These are phyloP conservation scores for Sylvicola cinctus DNA, from an alignment of 2,888 invertebrate genomes.

Conservation along the genomic window DNA sequence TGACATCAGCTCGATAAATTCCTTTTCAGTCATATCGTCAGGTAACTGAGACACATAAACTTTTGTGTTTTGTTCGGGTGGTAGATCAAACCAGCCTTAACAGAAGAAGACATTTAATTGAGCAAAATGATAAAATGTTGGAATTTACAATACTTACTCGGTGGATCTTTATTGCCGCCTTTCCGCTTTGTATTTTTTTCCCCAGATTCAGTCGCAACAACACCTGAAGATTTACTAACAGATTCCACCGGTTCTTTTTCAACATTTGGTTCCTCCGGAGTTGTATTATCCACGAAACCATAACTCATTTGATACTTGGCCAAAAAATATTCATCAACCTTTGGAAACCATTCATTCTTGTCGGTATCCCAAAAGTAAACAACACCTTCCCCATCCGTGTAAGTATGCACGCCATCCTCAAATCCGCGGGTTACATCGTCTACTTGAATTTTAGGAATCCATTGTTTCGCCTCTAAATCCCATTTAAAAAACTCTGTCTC, in stretches of 20 bases:
- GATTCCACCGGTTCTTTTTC: conserved; percentile 13
- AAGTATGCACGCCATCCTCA: conserved; percentile 58
- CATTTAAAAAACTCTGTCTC: conserved; percentile 33
- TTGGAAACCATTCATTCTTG: conserved; percentile 91
- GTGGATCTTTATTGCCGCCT: too few species aligned
- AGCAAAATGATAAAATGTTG: conserved; percentile 6
- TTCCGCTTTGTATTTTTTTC: conserved; percentile 10
- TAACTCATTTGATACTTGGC: conserved; percentile 92
- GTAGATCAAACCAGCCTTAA: conserved; percentile 79
- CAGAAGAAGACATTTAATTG: conserved; percentile 2
- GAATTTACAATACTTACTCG: conserved; percentile 15
- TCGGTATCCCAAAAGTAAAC: conserved; percentile 80
- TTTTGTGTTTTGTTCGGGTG: conserved; percentile 75
- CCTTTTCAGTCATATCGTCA: conserved; percentile 66
- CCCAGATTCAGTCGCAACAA: conserved; percentile 8
- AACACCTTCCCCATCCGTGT: conserved; percentile 71
- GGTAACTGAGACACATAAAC: conserved; percentile 93
- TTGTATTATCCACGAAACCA: conserved; percentile 51
- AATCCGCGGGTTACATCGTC: conserved; percentile 35
- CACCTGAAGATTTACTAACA: conserved; percentile 9
- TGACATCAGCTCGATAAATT: conserved; percentile 79
- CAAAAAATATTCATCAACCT: conserved; percentile 90
- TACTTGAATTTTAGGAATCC: conserved; percentile 25
- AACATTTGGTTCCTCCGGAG: conserved; percentile 8
- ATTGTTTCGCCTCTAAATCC: conserved; percentile 36